Evolutionary conservation across 2,797 vertebrate species (phyloP), one percentile per base, ranked within the genome.

Genomic region (Chrysocyon brachyurus): DNA sequence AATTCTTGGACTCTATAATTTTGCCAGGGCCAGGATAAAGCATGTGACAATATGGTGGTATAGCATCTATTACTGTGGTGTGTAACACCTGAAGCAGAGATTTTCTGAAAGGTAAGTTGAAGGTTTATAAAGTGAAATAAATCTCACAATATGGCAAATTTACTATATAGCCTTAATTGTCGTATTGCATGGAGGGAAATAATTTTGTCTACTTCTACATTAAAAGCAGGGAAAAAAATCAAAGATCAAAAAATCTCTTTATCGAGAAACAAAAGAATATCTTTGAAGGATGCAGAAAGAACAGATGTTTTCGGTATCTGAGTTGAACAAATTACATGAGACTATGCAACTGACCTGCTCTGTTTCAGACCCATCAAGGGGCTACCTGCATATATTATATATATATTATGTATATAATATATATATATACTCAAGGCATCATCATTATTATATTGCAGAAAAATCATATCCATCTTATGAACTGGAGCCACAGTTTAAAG

Each of bases 401-500:
- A 33, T 33, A 33, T 33, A 33, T 33, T 33, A 33, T 33, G 33
- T 33, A 33, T 33, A 33, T 33, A 33, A 40, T 6, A 33, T 28
- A 77, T n/a, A 24, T 52, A 56, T 81, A n/a, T 52, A 31, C 16
- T 83, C 26, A 68, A 28, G 59, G 14, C 10, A 14, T 77, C 28
- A 12, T 57, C 49, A 15, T 94, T 85, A 19, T 52, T 83, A 75
- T 63, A 90, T 96, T 98, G 87, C 91, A 98, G 95, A 97, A 97
- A 97, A 96, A 90, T 85, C 93, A 97, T 96, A 98, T 97, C 79
- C 68, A 73, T 96, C 59, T 97, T 97, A 94, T 56, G 94, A 97
- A 93, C 73, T 93, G 75, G 93, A 98, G 95, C 97, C 97, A 90
- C 81, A 96, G 82, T 98, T 98, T 98, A 97, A 98, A 97, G 79